A percentile compares a stretch with the other conserved stretches of the same genome.
phyloP scores from a whole-genome alignment of 2,888 invertebrate species.

The Marronus borbonicus region DNA sequence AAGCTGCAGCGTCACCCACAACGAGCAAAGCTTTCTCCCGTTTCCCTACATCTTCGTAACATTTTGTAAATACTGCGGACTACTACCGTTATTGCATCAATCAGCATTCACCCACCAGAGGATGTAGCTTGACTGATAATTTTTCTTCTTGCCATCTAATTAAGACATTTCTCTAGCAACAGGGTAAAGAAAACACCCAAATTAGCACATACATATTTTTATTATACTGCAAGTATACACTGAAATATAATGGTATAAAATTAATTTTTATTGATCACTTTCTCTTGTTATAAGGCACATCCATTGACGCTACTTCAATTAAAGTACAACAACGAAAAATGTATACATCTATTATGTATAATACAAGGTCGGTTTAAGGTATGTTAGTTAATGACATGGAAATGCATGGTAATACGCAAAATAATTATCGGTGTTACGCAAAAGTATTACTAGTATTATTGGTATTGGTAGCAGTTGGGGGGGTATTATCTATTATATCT shows the following conservation, averaged over 20 bases:
- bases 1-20: too few species aligned
- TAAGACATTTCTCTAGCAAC: too few species aligned
- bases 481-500: constrained; percentile 10
- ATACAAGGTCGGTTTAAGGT: constrained; percentile 16
- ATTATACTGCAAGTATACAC: constrained; percentile 50
- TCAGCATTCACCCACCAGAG: too few species aligned
- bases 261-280: constrained; percentile 51
- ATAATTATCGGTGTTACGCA: neutral
- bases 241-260: constrained; percentile 51
- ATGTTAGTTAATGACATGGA: constrained; percentile 30
- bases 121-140: too few species aligned
- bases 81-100: too few species aligned
- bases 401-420: constrained; percentile 24
- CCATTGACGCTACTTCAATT: constrained; percentile 48
- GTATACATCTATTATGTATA: constrained; percentile 21
- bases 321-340: constrained; percentile 26
- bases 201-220: constrained; percentile 49
- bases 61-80: too few species aligned
- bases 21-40: too few species aligned
- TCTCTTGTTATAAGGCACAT: constrained; percentile 51
- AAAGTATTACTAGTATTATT: neutral
- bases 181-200: constrained; percentile 1
- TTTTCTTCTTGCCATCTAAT: too few species aligned
- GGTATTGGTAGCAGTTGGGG: neutral
- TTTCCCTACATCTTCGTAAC: too few species aligned